Evolutionary conservation across 2,113 vertebrate species (phyloP).

Genomic region (Climacteris rufus): DNA sequence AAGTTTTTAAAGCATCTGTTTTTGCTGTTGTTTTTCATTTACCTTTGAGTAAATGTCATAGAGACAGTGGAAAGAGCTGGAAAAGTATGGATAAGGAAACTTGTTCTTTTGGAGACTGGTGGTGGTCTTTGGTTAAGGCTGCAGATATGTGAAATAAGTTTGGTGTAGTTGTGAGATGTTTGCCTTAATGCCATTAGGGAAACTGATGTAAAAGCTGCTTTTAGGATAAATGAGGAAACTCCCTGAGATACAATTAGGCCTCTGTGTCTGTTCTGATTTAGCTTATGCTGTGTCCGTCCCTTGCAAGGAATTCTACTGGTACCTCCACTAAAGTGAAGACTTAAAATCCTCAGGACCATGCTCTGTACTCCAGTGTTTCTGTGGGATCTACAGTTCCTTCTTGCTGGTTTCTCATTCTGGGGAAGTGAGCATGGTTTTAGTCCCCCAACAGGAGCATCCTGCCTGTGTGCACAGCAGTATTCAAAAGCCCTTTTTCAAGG

Average conservation of each 20-base stretch:
- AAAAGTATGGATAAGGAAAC: not conserved
- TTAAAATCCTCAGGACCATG: not conserved
- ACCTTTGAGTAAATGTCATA: not conserved
- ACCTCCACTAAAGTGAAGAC: fast-evolving
- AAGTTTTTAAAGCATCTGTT: not conserved
- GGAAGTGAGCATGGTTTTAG: not conserved
- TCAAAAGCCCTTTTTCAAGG: not conserved
- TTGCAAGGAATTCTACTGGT: not conserved
- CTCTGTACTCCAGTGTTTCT: not conserved
- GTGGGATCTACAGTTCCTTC: not conserved
- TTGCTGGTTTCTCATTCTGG: not conserved
- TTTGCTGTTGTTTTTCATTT: not conserved
- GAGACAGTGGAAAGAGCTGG: not conserved
- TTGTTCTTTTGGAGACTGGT: not conserved
- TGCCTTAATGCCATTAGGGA: not conserved
- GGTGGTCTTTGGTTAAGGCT: not conserved
- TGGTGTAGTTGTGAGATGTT: not conserved
- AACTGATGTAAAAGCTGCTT: not conserved
- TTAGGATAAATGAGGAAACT: not conserved
- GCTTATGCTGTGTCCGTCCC: not conserved
- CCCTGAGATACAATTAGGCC: not conserved
- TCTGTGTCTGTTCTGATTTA: not conserved
- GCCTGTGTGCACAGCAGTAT: not conserved
- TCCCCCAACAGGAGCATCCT: not conserved
- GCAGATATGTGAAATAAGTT: not conserved